Conservation (phyloP, 2,113 vertebrate genomes). For the Pterophyllum scalare region DNA sequence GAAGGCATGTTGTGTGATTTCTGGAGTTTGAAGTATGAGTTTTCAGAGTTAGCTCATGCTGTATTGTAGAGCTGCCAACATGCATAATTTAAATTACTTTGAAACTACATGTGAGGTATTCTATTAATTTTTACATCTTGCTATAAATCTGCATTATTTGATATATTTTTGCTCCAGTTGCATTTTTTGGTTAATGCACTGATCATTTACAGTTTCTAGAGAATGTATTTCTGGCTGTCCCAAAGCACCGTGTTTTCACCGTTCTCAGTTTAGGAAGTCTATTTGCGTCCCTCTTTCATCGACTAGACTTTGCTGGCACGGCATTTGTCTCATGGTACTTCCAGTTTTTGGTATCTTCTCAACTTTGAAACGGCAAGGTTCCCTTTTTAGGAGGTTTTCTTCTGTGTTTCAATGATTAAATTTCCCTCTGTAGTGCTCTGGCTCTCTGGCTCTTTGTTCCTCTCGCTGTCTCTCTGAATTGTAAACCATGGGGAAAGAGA, state of each 20-base stretch:
- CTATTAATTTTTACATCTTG: background rate
- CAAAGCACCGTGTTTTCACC: conserved; percentile 4
- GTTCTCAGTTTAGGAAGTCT: conserved; percentile 48
- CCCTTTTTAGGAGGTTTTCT: conserved; percentile 53
- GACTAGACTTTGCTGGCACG: conserved; percentile 51
- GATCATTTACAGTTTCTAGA: background rate
- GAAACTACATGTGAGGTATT: background rate
- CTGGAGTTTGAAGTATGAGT: conserved; percentile 34
- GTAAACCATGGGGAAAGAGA: conserved; percentile 65
- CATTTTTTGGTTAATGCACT: background rate
- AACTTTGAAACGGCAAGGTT: conserved; percentile 59
- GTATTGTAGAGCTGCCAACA: conserved; percentile 22
- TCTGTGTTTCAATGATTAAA: conserved; percentile 67
- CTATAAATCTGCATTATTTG: background rate
- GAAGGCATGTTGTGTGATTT: conserved; percentile 53
- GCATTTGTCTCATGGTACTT: conserved; percentile 56
- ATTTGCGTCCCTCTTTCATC: conserved; percentile 66
- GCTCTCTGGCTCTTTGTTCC: conserved; percentile 62
- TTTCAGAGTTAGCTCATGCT: conserved; percentile 40
- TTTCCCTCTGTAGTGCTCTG: conserved; percentile 59
- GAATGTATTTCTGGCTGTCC: background rate
- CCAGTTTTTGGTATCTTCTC: conserved; percentile 63
- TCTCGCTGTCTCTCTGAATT: conserved; percentile 62
- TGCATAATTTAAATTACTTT: conserved; percentile 32
- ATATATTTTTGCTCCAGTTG: background rate